Base-by-base conservation (phyloP, 2,113 vertebrate species). In the Formicarius rufipectus region DNA sequence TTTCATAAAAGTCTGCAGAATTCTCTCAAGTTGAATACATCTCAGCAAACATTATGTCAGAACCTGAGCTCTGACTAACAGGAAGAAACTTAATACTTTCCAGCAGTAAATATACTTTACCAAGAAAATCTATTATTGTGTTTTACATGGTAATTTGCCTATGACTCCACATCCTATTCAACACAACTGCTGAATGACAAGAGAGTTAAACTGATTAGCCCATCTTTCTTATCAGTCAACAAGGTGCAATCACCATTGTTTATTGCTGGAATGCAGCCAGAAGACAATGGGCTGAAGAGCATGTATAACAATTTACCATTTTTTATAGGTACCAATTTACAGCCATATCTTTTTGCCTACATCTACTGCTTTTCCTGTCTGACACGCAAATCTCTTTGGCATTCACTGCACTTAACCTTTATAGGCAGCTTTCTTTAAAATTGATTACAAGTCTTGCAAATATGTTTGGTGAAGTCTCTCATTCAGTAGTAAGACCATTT, bases 151-250 rank as follows among this genome's bases (percentile, higher is more conserved):
- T 68, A 93, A 94, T 84, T 84, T 67, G 47, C 27, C 4, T 0
- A 79, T 93, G 82, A 90, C 74, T 90, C 93, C 78, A 94, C 22
- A 83, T 45, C 67, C 72, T 87, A 73, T 66, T 85, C 58, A 64
- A 73, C 24, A 69, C 0, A 0, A 53, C 24, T 53, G 71, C 4
- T 95, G 83, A 95, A 75, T 56, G 52, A 91, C 64, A 39, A 47
- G 30, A 64, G 42, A 10, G 8, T 80, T 83, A 73, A 76, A 66
- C 8, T 15, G 17, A 16, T 88, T 83, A 93, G 49, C n/a, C 92
- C 79, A 83, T 30, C 44, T 37, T 23, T 15, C 37, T 73, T 49
- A 81, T 52, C 67, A 88, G 72, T 77, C 92, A 93, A 45, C 20
- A 0, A 94, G 31, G 31, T 77, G 33, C 55, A 88, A 83, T 90